Conservation (phyloP, 2,797 vertebrate species). For the Pangasius sanitwongsei region DNA sequence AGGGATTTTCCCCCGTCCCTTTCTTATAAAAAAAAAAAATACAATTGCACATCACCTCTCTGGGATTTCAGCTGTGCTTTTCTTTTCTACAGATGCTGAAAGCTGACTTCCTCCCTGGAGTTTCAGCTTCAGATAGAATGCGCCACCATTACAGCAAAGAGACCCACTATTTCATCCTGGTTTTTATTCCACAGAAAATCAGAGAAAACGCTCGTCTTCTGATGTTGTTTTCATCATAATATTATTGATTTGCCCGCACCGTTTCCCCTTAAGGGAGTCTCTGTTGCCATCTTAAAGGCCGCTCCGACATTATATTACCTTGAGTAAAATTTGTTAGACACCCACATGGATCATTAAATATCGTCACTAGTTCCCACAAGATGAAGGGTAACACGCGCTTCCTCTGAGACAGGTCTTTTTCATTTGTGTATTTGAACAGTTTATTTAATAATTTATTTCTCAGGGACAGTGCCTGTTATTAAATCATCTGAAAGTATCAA, state of each 20-base stretch:
- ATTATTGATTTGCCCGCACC: not conserved
- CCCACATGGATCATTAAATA: not conserved
- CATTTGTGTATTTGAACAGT: not conserved
- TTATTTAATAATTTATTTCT: not conserved
- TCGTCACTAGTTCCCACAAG: not conserved
- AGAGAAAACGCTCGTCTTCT: not conserved
- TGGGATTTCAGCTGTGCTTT: not conserved
- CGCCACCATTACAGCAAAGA: not conserved
- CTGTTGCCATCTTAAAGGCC: not conserved
- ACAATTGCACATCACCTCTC: not conserved
- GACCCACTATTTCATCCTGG: not conserved
- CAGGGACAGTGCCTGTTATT: not conserved
- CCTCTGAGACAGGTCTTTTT: not conserved
- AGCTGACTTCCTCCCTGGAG: not conserved
- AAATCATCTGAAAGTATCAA: not conserved
- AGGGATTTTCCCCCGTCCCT: not conserved
- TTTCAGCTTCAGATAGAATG: not conserved
- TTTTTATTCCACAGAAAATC: not conserved
- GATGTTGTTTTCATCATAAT: slow-evolving; percentile 9
- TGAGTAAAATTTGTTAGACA: not conserved
- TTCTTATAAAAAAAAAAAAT: not conserved
- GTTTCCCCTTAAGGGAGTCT: not conserved
- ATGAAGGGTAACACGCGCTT: not conserved
- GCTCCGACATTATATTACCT: not conserved
- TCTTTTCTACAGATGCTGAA: not conserved